Percentiles rank a stretch among this genome's conserved stretches.
Evolutionary conservation across 2,888 invertebrate species (phyloP).

Genomic region (Sycophila texana): DNA sequence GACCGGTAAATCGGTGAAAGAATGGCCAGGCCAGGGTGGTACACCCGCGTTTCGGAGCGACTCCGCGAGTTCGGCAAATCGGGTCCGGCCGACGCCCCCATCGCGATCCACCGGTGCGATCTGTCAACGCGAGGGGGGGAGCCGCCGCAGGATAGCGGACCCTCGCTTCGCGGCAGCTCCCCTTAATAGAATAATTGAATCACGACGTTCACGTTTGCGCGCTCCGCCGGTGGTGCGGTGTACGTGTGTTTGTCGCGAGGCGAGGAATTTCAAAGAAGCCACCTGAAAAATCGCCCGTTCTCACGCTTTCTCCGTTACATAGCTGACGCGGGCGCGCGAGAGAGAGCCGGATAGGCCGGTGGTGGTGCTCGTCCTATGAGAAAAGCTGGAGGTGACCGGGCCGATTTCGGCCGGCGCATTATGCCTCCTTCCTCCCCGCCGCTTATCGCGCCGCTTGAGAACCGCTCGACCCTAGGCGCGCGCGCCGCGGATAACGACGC

Average conservation of each 20-base stretch:
- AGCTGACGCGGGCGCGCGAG: neutral
- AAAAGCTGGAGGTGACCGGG: constrained; percentile 14
- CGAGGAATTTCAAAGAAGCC: constrained; percentile 56
- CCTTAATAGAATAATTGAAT: constrained; percentile 56
- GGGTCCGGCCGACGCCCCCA: neutral
- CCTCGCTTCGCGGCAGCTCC: neutral
- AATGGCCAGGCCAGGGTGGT: no score
- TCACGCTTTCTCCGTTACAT: constrained; percentile 58
- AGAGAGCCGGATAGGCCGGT: neutral
- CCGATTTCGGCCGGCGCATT: neutral
- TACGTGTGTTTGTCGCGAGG: constrained; percentile 18
- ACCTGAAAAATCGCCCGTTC: constrained; percentile 56
- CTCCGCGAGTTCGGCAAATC: neutral
- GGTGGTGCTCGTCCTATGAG: constrained; percentile 23
- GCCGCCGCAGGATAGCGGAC: neutral
- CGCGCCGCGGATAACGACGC: neutral
- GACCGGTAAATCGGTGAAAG: no score
- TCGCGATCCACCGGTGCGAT: constrained; percentile 3
- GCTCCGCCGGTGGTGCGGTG: neutral
- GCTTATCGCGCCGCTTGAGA: neutral
- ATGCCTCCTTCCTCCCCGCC: neutral
- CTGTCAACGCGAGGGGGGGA: neutral
- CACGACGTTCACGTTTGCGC: constrained; percentile 53
- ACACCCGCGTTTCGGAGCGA: no score
- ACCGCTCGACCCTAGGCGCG: no score